Conservation (phyloP, 2,113 vertebrate genomes). For the Phasianus colchicus region DNA sequence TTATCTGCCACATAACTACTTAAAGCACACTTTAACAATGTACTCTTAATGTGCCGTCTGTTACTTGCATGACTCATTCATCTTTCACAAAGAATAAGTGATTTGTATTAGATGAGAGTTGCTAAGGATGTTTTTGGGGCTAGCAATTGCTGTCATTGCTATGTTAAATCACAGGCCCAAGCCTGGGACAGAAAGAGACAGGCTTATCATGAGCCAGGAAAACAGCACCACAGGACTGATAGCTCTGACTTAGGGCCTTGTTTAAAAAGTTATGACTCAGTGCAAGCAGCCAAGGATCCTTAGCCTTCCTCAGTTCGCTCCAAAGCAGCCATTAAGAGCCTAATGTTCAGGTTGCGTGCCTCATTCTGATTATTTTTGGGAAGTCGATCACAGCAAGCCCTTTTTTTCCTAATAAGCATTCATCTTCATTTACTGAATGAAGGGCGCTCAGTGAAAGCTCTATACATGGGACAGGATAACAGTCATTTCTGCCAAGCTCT, state of each 20-base stretch:
- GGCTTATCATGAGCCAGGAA: conserved; percentile 84
- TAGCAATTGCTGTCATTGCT: conserved; percentile 82
- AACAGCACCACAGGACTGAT: conserved; percentile 78
- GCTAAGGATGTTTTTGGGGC: conserved; percentile 80
- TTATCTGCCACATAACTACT: conserved; percentile 88
- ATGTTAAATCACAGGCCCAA: conserved; percentile 81
- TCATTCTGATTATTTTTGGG: conserved; percentile 79
- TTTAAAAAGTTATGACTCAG: conserved; percentile 84
- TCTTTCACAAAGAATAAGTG: conserved; percentile 85
- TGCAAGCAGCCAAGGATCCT: conserved; percentile 70
- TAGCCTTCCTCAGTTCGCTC: conserved; percentile 66
- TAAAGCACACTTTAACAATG: conserved; percentile 83
- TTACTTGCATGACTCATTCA: conserved; percentile 80
- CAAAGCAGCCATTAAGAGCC: conserved; percentile 77
- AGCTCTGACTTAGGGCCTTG: conserved; percentile 85
- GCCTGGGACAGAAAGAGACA: conserved; percentile 81
- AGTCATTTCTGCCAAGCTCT: conserved; percentile 59
- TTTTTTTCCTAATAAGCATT: conserved; percentile 77
- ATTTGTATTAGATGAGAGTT: conserved; percentile 82
- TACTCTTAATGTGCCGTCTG: conserved; percentile 77
- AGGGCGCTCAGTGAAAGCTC: conserved; percentile 68
- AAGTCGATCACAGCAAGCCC: conserved; percentile 75
- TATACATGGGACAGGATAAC: conserved; percentile 51
- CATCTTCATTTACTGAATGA: conserved; percentile 82
- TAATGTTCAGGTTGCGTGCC: conserved; percentile 86